Conservation (phyloP, 2,113 vertebrate species). For the Pristiophorus japonicus region DNA sequence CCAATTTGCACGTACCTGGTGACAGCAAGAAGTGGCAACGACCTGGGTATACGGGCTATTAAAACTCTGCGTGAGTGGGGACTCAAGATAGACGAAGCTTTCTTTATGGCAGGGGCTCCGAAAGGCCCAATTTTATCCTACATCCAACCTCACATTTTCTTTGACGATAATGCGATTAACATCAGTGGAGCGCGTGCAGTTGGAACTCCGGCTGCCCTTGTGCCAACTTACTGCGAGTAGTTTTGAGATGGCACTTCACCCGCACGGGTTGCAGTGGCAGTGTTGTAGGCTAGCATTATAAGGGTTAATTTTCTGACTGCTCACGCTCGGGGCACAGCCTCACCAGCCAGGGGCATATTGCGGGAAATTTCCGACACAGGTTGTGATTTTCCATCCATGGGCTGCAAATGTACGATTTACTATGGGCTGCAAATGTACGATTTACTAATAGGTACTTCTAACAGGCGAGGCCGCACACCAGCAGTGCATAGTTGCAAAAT, state of each 20-base stretch:
- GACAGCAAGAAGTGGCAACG: slow-evolving; percentile 48
- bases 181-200: slow-evolving; percentile 45
- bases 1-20: slow-evolving; percentile 57
- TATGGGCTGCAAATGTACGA: not conserved
- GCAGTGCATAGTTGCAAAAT: too few species aligned
- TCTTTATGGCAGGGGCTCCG: slow-evolving; percentile 61
- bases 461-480: not conserved
- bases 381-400: not conserved
- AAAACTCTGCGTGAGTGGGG: slow-evolving; percentile 55
- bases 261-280: not conserved
- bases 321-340: not conserved
- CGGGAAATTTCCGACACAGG: not conserved
- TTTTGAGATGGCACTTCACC: not conserved
- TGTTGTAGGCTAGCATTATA: not conserved
- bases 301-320: not conserved
- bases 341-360: not conserved
- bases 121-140: slow-evolving; percentile 51
- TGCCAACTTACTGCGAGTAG: not conserved
- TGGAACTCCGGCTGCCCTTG: not conserved
- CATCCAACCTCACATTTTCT: slow-evolving; percentile 62
- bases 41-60: slow-evolving; percentile 54
- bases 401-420: not conserved
- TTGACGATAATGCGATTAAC: slow-evolving; percentile 50
- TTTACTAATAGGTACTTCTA: not conserved
- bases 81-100: slow-evolving; percentile 54